Evolutionary conservation across 2,113 vertebrate genomes (phyloP).

Genomic region (Microtus ochrogaster): DNA sequence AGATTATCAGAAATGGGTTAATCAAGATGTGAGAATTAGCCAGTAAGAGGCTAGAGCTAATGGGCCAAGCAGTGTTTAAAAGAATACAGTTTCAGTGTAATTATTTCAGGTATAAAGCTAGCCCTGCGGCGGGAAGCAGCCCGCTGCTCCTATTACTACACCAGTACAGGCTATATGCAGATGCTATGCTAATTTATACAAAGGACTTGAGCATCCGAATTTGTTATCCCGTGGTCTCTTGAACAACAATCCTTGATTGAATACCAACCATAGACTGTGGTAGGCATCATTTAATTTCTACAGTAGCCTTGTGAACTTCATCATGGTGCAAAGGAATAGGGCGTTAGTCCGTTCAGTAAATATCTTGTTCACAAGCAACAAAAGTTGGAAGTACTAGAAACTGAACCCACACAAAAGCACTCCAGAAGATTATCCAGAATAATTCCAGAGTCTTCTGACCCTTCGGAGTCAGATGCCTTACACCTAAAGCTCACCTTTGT

Average conservation of each 20-base stretch:
- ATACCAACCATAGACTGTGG: neutral
- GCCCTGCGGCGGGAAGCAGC: no score
- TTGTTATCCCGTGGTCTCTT: neutral
- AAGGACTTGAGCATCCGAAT: neutral
- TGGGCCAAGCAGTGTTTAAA: no score
- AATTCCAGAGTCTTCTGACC: neutral
- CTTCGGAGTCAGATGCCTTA: neutral
- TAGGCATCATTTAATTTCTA: neutral
- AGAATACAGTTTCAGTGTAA: no score
- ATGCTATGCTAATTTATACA: neutral
- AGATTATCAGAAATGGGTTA: no score
- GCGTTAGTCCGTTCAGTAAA: neutral
- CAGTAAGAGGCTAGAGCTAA: no score
- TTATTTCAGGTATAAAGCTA: no score
- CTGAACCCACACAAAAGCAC: neutral
- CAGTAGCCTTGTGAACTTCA: neutral
- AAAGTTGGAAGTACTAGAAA: neutral
- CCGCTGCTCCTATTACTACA: no score
- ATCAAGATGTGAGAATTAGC: no score
- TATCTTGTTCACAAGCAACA: neutral
- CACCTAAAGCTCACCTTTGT: neutral
- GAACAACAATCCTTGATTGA: no score
- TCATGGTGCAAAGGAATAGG: neutral
- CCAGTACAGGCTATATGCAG: neutral
- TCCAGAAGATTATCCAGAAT: neutral